Evolutionary conservation across 2,113 vertebrate genomes (phyloP).

Genomic region (Elaphurus davidianus): DNA sequence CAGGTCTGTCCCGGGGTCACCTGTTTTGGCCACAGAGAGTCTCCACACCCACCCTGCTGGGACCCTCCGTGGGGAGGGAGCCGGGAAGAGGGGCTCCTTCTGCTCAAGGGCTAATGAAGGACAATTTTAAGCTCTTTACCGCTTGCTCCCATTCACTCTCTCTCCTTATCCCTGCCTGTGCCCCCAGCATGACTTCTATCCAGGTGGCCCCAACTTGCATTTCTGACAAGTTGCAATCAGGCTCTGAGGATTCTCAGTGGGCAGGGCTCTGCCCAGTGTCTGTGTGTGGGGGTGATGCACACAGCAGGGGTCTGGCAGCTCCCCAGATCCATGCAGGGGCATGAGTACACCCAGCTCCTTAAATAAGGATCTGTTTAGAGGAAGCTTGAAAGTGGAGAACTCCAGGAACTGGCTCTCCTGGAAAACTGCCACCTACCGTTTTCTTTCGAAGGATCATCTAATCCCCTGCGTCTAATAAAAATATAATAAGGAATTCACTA

Average conservation of each 20-base stretch:
- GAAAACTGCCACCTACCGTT: not conserved
- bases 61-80: not conserved
- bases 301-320: not conserved
- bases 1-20: accelerated
- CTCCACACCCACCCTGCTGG: not conserved
- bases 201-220: not conserved
- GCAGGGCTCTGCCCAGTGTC: too few species aligned
- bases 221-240: not conserved
- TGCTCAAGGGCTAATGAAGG: too few species aligned
- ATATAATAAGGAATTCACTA: not conserved
- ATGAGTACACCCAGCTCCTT: not conserved
- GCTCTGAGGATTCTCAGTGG: not conserved
- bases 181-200: not conserved
- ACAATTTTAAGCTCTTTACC: accelerated
- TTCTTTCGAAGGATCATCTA: not conserved
- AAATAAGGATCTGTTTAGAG: not conserved
- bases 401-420: not conserved
- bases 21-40: not conserved
- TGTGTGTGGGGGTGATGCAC: accelerated
- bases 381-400: not conserved
- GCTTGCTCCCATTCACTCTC: accelerated
- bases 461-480: accelerated
- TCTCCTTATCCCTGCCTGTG: accelerated
- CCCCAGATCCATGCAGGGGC: not conserved
- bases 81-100: too few species aligned